Evolutionary conservation across 2,113 vertebrate genomes (phyloP), one percentile per base, ranked within the genome.

Genomic region (Clinocottus analis): DNA sequence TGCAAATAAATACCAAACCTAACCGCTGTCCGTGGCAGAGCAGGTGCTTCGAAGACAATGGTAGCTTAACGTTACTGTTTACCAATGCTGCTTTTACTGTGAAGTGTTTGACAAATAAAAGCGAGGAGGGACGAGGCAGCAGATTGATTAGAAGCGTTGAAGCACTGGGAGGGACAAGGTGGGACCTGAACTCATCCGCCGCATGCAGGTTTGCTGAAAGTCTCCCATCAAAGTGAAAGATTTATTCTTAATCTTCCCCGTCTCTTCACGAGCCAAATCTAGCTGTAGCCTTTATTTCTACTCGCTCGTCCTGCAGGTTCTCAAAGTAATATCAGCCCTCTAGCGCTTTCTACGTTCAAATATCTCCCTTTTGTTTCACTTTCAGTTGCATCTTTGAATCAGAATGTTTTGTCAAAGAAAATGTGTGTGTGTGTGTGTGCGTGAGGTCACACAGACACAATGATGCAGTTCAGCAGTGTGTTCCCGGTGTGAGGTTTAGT

Each of bases 1-100:
- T 49, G 53, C 76, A 89, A 91, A 90, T 85, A 92, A 91, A 92
- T 90, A 90, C 85, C 82, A 75, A 86, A 69, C 56, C 67, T 86
- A 85, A 86, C 88, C 82, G 27, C 84, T 31, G 67, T 86, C 82
- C 79, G 76, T 87, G 86, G 87, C 87, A 87, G 69, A 90, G 87
- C 92, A 92, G 93, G 93, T 93, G 93, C 85, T 89, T 90, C 77
- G 74, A 82, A 83, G 91, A 90, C 85, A 89, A 91, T 82, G 53
- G 79, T 66, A 72, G 77, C 83, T 66, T 79, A 85, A 84, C 35
- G 65, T 83, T 80, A 82, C 75, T 89, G 79, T 90, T 91, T 91
- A 87, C 84, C 51, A 21, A 80, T 85, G 72, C 85, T 77, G 76
- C 51, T 85, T 85, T 85, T 75, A 83, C 59, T 51, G 70, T 79